A percentile compares a stretch with the other conserved stretches of the same genome.
phyloP scores from a whole-genome alignment of 2,888 invertebrate species.

The Conops quadrifasciatus region DNA sequence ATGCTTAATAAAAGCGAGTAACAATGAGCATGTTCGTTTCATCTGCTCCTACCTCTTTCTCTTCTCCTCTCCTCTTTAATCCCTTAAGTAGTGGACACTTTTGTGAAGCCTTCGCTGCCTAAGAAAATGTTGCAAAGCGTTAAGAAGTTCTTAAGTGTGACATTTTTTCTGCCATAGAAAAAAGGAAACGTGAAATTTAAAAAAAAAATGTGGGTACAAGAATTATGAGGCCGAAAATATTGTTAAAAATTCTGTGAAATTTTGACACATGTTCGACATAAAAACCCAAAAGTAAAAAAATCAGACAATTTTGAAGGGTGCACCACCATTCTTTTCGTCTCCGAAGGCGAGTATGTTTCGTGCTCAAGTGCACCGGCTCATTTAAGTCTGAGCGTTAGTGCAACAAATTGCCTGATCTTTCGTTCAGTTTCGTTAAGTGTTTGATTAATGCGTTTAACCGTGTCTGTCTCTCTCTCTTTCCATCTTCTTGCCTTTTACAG shows the following conservation, averaged over 20 bases:
- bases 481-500: conserved; percentile 42
- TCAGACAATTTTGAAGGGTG: conserved; percentile 12
- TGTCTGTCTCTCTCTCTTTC: conserved; percentile 1
- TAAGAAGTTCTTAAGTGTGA: conserved; percentile 6
- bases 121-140: not conserved
- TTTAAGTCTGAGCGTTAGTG: conserved; percentile 3
- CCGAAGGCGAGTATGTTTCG: too few relatives aligned
- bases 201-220: too few relatives aligned
- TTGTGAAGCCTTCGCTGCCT: not conserved
- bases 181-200: not conserved
- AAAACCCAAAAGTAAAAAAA: not conserved
- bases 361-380: not conserved
- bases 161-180: not conserved
- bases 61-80: conserved; percentile 5
- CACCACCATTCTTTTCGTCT: not conserved
- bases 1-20: not conserved
- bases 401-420: conserved; percentile 32
- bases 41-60: not conserved
- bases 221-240: too few relatives aligned
- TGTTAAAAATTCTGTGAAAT: conserved; percentile 38
- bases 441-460: conserved; percentile 15
- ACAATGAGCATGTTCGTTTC: not conserved
- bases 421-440: conserved; percentile 11
- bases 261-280: conserved; percentile 39
- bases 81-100: conserved; percentile 7